phyloP scores from a whole-genome alignment of 2,888 invertebrate genomes.

The Orthosia gracilis region DNA sequence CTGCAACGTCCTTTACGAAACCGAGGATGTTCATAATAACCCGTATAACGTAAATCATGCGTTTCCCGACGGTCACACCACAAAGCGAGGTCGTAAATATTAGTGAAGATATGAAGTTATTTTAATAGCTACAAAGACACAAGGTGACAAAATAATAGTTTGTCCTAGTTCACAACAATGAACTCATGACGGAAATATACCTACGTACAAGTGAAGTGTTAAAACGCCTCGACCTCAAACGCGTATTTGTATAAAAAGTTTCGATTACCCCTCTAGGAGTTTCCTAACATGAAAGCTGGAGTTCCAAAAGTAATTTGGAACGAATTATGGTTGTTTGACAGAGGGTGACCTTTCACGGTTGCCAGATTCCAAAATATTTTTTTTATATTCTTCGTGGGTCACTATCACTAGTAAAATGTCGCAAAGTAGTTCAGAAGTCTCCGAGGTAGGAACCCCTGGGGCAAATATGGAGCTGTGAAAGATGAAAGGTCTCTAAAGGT shows the following conservation, averaged over 20 bases:
- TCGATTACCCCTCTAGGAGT: constrained; percentile 37
- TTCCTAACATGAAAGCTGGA: constrained; percentile 28
- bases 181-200: constrained; percentile 58
- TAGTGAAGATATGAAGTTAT: constrained; percentile 63
- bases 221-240: constrained; percentile 38
- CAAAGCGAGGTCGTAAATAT: constrained; percentile 74
- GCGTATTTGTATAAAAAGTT: constrained; percentile 45
- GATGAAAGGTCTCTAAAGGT: constrained; percentile 61
- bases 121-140: constrained; percentile 63
- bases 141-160: constrained; percentile 67
- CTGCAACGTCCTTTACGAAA: constrained; percentile 22
- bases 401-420: constrained; percentile 36
- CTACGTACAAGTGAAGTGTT: constrained; percentile 36
- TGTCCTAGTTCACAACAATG: constrained; percentile 66
- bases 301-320: constrained; percentile 56
- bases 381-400: constrained; percentile 38
- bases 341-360: constrained; percentile 40
- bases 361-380: constrained; percentile 51
- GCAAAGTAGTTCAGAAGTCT: constrained; percentile 54
- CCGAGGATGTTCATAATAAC: constrained; percentile 35
- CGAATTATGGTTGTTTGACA: constrained; percentile 38
- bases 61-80: constrained; percentile 67
- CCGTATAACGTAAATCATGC: constrained; percentile 63
- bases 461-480: constrained; percentile 51
- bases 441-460: constrained; percentile 50